Conservation (phyloP, 1,140 invertebrate genomes). For the Drosophila saltans region DNA sequence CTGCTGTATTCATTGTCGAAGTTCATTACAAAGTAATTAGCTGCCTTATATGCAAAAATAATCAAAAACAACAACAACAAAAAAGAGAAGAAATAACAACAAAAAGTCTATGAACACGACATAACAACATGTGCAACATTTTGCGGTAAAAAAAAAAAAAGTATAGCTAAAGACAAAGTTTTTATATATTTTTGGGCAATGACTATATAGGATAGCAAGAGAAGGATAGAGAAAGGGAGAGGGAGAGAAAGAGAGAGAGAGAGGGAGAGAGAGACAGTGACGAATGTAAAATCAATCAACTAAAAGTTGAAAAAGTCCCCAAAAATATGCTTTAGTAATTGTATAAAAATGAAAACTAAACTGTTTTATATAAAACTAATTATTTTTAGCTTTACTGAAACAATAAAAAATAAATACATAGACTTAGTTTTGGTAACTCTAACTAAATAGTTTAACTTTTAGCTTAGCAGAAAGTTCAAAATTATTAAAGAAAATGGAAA, state of each 20-base stretch:
- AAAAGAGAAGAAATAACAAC: conserved; percentile 38
- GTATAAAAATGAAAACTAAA: too few species aligned
- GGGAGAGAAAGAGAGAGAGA: background rate
- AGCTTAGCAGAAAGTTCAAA: too few species aligned
- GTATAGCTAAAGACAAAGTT: conserved; percentile 52
- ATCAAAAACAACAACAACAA: conserved; percentile 31
- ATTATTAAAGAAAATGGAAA: too few species aligned
- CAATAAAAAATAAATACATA: background rate
- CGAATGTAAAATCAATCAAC: background rate
- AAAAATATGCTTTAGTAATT: conserved; percentile 29
- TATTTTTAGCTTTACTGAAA: too few species aligned
- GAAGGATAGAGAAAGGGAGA: background rate
- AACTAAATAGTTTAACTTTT: too few species aligned
- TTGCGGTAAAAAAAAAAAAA: conserved; percentile 34
- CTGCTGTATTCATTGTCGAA: conserved; percentile 58
- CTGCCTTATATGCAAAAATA: conserved; percentile 58
- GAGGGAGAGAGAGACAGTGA: background rate
- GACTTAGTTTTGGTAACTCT: background rate
- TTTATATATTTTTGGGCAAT: background rate
- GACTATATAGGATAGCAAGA: background rate
- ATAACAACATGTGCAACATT: conserved; percentile 70
- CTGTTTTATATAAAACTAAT: too few species aligned
- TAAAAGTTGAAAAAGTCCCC: conserved; percentile 26
- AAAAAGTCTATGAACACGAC: conserved; percentile 43
- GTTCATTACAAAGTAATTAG: conserved; percentile 82